These are phyloP conservation scores for Plagodis dolabraria DNA, from an alignment of 2,888 invertebrate genomes.

Conservation along the genomic window DNA sequence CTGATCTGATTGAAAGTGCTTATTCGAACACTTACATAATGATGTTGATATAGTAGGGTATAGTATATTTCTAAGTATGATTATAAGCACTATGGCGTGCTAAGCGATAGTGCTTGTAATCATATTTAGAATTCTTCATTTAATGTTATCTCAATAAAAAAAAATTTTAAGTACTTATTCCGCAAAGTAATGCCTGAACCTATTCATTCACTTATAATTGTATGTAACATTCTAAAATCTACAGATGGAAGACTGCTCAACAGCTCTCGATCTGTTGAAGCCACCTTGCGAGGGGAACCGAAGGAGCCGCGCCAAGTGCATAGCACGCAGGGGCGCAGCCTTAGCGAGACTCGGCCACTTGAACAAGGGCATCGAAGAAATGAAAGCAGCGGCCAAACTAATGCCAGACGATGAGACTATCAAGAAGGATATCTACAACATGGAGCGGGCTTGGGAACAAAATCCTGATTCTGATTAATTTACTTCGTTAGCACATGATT, in stretches of 20 bases:
- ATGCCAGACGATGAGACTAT: conserved; percentile 86
- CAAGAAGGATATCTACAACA: conserved; percentile 87
- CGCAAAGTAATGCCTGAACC: too few relatives aligned
- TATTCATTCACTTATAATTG: too few relatives aligned
- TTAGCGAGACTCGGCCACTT: conserved; percentile 88
- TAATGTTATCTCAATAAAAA: too few relatives aligned
- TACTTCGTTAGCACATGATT: not conserved
- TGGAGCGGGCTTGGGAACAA: conserved; percentile 92
- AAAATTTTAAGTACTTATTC: too few relatives aligned
- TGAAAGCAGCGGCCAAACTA: conserved; percentile 89
- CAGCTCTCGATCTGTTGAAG: conserved; percentile 90
- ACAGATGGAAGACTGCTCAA: conserved; percentile 83
- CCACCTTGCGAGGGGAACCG: conserved; percentile 90
- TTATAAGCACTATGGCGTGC: too few relatives aligned
- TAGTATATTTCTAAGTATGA: too few relatives aligned
- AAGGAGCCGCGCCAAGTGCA: conserved; percentile 88
- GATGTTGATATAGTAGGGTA: too few relatives aligned
- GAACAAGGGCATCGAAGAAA: conserved; percentile 89
- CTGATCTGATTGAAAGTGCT: too few relatives aligned
- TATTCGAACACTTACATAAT: too few relatives aligned
- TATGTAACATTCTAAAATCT: not conserved
- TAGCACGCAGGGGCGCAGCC: conserved; percentile 90
- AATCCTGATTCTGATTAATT: conserved; percentile 86
- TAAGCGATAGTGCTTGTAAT: too few relatives aligned
- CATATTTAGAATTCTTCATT: too few relatives aligned